Conservation (phyloP, 1,140 invertebrate species). For the Sarcophaga bullata region DNA sequence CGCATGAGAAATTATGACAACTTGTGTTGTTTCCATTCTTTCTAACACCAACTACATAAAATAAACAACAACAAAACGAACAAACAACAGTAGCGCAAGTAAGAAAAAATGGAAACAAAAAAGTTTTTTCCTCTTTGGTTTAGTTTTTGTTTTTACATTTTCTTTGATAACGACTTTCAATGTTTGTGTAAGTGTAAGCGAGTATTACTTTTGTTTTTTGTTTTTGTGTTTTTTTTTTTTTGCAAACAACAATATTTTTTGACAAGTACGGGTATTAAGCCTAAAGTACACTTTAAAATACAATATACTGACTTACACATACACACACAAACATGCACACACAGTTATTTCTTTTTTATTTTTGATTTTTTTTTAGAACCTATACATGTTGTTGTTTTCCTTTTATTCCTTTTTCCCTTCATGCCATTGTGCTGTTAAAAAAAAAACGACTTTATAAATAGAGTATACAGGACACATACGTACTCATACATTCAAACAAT, state of each 20-base stretch:
- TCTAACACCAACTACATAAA: background rate
- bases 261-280: slow-evolving; percentile 23
- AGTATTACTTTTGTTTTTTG: background rate
- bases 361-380: background rate
- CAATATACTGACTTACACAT: background rate
- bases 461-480: background rate
- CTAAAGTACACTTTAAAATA: background rate
- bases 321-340: background rate
- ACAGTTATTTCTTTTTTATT: background rate
- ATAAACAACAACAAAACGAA: background rate
- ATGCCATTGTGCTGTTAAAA: background rate
- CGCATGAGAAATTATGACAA: slow-evolving; percentile 21
- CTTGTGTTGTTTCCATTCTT: slow-evolving; percentile 2
- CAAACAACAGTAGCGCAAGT: background rate
- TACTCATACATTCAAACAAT: too few relatives aligned
- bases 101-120: background rate
- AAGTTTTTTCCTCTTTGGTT: background rate
- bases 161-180: too few relatives aligned
- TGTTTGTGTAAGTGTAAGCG: too few relatives aligned
- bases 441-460: slow-evolving; percentile 1
- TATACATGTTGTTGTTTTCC: background rate
- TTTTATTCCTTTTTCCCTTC: too few relatives aligned
- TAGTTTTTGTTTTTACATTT: too few relatives aligned
- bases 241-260: background rate
- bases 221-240: background rate